A percentile compares a stretch with the other conserved stretches of the same genome.
phyloP scores from a whole-genome alignment of 2,888 invertebrate species.

The Omphaloscelis lunosa region DNA sequence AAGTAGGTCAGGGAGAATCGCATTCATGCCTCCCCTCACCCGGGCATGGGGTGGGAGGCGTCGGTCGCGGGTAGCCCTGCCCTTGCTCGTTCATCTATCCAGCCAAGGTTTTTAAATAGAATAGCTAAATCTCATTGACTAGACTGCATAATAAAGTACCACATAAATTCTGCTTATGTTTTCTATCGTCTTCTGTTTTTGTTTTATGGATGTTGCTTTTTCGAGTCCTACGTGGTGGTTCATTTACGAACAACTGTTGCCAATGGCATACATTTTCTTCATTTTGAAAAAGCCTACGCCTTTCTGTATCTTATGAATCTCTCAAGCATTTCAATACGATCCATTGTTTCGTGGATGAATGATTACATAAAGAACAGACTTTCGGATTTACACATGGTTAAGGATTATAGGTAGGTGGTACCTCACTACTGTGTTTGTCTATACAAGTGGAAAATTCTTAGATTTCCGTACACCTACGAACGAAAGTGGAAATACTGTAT shows the following conservation, averaged over 20 bases:
- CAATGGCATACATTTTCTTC: not conserved
- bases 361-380: conserved; percentile 2
- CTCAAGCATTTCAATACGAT: conserved; percentile 2
- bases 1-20: conserved; percentile 84
- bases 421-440: not conserved
- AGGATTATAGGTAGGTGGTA: not conserved
- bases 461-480: not conserved
- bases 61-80: conserved; percentile 62
- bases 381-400: not conserved
- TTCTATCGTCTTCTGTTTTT: not conserved
- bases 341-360: not conserved
- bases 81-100: conserved; percentile 69
- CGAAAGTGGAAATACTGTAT: not conserved
- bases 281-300: not conserved
- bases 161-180: not conserved
- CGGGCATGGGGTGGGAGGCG: conserved; percentile 59
- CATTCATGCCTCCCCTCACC: conserved; percentile 71
- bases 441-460: not conserved
- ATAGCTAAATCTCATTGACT: conserved; percentile 46
- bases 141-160: conserved; percentile 26
- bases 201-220: not conserved
- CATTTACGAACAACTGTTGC: not conserved
- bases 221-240: not conserved
- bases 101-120: conserved; percentile 42
- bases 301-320: not conserved